These are phyloP conservation scores for Gymnothorax javanicus DNA, from an alignment of 2,797 vertebrate genomes.

Conservation along the genomic window DNA sequence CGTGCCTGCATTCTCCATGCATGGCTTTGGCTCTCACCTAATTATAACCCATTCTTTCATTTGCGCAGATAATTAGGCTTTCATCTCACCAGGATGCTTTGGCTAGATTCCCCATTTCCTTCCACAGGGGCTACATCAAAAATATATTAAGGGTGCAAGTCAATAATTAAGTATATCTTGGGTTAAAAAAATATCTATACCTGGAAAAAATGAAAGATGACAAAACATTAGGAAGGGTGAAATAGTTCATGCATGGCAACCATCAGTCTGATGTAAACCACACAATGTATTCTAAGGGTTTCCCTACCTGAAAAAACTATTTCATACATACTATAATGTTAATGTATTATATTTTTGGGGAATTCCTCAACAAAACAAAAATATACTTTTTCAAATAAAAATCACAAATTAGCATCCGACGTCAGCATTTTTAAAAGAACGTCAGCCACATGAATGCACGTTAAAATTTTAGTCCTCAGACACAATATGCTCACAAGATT, in stretches of 20 bases:
- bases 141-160: constrained; percentile 84
- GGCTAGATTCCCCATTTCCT: constrained; percentile 90
- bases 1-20: constrained; percentile 80
- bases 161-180: constrained; percentile 86
- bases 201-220: constrained; percentile 42
- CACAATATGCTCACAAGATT: no score
- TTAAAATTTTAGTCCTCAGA: no score
- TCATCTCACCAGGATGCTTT: constrained; percentile 92
- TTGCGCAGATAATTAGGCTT: constrained; percentile 92
- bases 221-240: constrained; percentile 31
- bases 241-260: constrained; percentile 37
- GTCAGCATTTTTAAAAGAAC: no score
- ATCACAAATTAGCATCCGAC: no score
- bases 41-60: constrained; percentile 89
- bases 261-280: constrained; percentile 47
- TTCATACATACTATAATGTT: constrained; percentile 5
- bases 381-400: no score
- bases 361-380: neutral
- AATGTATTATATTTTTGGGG: neutral
- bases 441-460: no score
- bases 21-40: constrained; percentile 84
- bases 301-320: constrained; percentile 6
- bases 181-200: constrained; percentile 74
- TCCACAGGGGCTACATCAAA: constrained; percentile 86
- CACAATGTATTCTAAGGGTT: constrained; percentile 23